Evolutionary conservation across 2,888 invertebrate species (phyloP).

Genomic region (Phaedon cochleariae): DNA sequence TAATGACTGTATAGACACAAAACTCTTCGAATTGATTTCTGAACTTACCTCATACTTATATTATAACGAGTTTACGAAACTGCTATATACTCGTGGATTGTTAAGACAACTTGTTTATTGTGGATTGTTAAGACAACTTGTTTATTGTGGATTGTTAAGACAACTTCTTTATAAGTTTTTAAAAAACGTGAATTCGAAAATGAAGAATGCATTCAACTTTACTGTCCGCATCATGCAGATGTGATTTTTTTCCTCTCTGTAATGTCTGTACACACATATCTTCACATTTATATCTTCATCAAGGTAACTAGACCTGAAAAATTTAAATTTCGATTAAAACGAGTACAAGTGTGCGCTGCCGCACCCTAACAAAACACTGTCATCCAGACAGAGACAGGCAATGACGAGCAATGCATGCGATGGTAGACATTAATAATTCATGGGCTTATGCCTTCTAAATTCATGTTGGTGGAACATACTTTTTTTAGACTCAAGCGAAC

Average conservation of each 20-base stretch:
- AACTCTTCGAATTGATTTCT: neutral
- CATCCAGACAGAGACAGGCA: slow-evolving; percentile 57
- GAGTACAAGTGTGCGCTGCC: slow-evolving; percentile 53
- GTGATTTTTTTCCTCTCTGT: no score
- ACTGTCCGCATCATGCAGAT: no score
- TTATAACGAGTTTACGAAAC: no score
- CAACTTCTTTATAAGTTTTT: no score
- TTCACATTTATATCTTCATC: slow-evolving; percentile 14
- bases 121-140: no score
- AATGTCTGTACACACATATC: no score
- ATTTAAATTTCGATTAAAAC: slow-evolving; percentile 50
- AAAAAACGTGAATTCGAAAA: no score
- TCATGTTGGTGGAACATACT: slow-evolving; percentile 58
- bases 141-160: no score
- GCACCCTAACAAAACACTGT: slow-evolving; percentile 59
- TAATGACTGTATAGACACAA: neutral
- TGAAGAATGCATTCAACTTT: no score
- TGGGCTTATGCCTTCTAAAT: slow-evolving; percentile 51
- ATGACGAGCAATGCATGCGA: slow-evolving; percentile 56
- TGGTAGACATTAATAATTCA: slow-evolving; percentile 59
- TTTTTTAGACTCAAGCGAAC: slow-evolving; percentile 49
- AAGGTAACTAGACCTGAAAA: slow-evolving; percentile 5
- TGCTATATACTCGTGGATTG: no score
- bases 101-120: no score
- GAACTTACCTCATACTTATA: no score